These are phyloP conservation scores for Pluvianellus socialis DNA, from an alignment of 2,113 vertebrate species.

Conservation along the genomic window DNA sequence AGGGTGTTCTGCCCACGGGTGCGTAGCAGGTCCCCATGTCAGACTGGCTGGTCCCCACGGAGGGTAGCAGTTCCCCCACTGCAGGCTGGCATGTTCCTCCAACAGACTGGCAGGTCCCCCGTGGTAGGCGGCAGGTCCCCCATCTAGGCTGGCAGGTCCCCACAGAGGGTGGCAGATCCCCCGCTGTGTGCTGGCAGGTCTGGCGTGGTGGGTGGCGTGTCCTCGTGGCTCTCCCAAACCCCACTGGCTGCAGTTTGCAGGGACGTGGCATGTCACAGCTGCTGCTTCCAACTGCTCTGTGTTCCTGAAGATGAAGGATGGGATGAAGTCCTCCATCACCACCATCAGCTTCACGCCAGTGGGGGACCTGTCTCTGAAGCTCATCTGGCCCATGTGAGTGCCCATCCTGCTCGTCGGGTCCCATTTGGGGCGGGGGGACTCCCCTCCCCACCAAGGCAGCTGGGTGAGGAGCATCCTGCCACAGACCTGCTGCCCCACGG, in stretches of 20 bases:
- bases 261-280: not conserved
- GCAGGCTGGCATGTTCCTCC: not conserved
- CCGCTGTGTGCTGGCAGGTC: too few relatives aligned
- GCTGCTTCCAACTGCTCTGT: not conserved
- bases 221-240: not conserved
- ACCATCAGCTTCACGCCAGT: not conserved
- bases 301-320: conserved; percentile 30
- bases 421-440: rapidly evolving
- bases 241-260: conserved; percentile 6
- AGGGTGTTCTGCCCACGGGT: not conserved
- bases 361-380: not conserved
- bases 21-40: not conserved
- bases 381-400: not conserved
- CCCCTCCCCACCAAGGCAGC: too few relatives aligned
- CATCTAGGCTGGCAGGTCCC: too few relatives aligned
- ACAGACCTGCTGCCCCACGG: rapidly evolving
- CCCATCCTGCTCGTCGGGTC: rapidly evolving
- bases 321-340: not conserved
- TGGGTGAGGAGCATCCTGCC: not conserved
- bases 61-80: not conserved
- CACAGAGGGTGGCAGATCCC: too few relatives aligned
- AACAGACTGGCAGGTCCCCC: not conserved
- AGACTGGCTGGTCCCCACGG: not conserved
- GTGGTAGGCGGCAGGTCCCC: too few relatives aligned
- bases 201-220: not conserved